Conservation (phyloP, 92 coral and sea anemone genomes). For the Montipora capitata region DNA sequence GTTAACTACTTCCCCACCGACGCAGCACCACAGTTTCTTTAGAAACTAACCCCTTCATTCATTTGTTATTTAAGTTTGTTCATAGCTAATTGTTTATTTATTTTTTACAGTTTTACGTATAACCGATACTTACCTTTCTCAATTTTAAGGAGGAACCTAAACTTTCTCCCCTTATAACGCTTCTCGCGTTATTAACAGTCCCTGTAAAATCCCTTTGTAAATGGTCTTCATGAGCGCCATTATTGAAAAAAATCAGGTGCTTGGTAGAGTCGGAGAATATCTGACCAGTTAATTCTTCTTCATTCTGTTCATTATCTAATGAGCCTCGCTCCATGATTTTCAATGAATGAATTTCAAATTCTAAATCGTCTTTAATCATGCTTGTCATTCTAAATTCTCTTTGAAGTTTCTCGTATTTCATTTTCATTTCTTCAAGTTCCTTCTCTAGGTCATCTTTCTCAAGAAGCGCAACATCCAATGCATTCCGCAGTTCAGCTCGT, state of each 20-base stretch:
- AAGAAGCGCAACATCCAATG: conserved; percentile 71
- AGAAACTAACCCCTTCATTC: not conserved
- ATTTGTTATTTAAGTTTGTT: not conserved
- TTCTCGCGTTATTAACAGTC: not conserved
- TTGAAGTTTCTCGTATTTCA: conserved; percentile 70
- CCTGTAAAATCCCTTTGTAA: not conserved
- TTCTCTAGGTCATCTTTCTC: conserved; percentile 87
- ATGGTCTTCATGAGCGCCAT: not conserved
- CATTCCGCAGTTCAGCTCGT: conserved; percentile 86
- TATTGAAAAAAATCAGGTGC: conserved; percentile 2
- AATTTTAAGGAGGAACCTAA: not conserved
- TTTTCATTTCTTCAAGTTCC: conserved; percentile 57
- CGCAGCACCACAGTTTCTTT: too few species aligned
- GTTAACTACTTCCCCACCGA: too few species aligned
- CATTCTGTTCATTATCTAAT: conserved; percentile 1
- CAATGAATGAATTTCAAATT: conserved; percentile 72
- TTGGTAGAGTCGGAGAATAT: not conserved
- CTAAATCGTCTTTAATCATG: conserved; percentile 73
- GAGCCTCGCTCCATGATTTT: conserved; percentile 22
- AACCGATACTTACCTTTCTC: not conserved
- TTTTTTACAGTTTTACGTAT: not conserved
- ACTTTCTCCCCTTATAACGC: not conserved
- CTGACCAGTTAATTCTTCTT: conserved; percentile 13
- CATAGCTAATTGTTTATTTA: not conserved
- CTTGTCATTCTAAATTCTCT: conserved; percentile 75